phyloP scores from a whole-genome alignment of 2,888 invertebrate genomes.

The Chirona hameri region DNA sequence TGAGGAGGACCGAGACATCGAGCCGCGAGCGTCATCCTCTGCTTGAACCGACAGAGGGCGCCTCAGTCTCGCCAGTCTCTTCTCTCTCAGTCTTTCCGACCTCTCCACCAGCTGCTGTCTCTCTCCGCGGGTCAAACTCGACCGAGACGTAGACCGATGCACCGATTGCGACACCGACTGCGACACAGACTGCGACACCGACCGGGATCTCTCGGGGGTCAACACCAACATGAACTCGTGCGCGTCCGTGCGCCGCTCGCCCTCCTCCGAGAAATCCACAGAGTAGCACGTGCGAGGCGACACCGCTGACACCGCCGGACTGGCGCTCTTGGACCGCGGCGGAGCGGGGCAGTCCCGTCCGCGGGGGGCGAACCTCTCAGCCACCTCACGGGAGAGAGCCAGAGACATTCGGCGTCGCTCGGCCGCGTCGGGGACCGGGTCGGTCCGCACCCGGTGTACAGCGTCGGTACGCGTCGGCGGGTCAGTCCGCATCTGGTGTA shows the following conservation, averaged over 20 bases:
- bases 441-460: constrained; percentile 57
- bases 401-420: constrained; percentile 83
- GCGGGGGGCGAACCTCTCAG: constrained; percentile 53
- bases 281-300: constrained; percentile 54
- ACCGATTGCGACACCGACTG: too few species aligned
- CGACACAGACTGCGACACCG: too few species aligned
- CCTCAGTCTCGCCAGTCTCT: constrained; percentile 44
- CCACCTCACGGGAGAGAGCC: constrained; percentile 82
- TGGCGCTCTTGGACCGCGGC: not conserved
- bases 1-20: not conserved
- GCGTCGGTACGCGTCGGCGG: constrained; percentile 49
- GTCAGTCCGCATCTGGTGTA: constrained; percentile 82
- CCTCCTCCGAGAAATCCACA: constrained; percentile 50
- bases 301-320: constrained; percentile 39
- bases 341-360: not conserved
- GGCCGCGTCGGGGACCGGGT: constrained; percentile 63
- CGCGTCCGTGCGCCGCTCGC: constrained; percentile 38
- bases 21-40: constrained; percentile 41
- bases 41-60: constrained; percentile 41
- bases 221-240: constrained; percentile 50
- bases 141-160: too few species aligned
- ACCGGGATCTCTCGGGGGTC: not conserved
- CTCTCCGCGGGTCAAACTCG: constrained; percentile 42
- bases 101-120: not conserved
- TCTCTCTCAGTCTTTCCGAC: constrained; percentile 50